phyloP scores from a whole-genome alignment of 2,113 vertebrate species.

The Corydoras maculifer region DNA sequence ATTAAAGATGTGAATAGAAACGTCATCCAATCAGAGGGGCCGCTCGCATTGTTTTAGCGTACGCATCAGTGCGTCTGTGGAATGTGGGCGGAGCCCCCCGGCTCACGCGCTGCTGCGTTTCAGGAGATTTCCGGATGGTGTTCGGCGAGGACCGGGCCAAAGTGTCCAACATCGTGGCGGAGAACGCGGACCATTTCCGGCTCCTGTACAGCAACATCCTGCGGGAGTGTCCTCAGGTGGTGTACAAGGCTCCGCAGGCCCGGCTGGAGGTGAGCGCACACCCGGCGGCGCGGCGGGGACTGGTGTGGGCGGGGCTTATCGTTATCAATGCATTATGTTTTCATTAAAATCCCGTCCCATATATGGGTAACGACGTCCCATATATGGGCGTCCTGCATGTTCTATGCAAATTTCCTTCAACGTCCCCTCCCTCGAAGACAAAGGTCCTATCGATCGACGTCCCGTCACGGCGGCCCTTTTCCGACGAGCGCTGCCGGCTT shows the following conservation, averaged over 20 bases:
- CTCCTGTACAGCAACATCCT: slow-evolving; percentile 82
- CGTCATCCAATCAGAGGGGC: too few relatives aligned
- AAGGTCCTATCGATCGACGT: not conserved
- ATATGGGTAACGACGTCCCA: too few relatives aligned
- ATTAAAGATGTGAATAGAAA: too few relatives aligned
- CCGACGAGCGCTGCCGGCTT: not conserved
- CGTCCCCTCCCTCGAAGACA: not conserved
- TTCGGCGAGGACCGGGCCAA: slow-evolving; percentile 89
- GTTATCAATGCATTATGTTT: too few relatives aligned
- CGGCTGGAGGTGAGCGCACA: slow-evolving; percentile 77
- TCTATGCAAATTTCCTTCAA: not conserved
- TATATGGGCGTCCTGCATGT: not conserved
- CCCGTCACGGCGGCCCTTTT: not conserved
- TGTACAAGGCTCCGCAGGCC: slow-evolving; percentile 84
- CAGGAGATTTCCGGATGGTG: slow-evolving; percentile 93
- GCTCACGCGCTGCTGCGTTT: not conserved
- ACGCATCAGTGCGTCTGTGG: too few relatives aligned
- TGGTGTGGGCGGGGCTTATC: too few relatives aligned
- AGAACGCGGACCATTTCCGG: slow-evolving; percentile 80
- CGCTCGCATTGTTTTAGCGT: too few relatives aligned
- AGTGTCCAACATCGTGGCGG: slow-evolving; percentile 84
- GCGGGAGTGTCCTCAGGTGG: slow-evolving; percentile 82
- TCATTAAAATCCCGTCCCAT: too few relatives aligned
- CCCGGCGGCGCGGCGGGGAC: too few relatives aligned
- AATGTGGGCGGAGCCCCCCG: too few relatives aligned